These are phyloP conservation scores for Gorsachius magnificus DNA, from an alignment of 2,797 vertebrate genomes.

Conservation along the genomic window DNA sequence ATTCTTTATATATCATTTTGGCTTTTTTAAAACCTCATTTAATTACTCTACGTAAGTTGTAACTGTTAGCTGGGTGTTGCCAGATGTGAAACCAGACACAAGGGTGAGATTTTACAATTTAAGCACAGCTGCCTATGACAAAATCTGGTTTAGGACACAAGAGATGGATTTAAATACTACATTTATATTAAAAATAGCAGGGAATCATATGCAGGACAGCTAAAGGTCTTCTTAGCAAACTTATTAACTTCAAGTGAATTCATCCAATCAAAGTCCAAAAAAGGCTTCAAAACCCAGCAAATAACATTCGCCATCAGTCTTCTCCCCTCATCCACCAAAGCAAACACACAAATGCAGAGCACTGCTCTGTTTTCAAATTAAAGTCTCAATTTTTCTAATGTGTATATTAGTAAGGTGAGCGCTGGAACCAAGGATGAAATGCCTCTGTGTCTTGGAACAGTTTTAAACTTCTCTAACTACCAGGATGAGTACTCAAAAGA, in stretches of 20 bases:
- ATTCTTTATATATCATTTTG: conserved; percentile 45
- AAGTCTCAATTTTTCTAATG: neutral
- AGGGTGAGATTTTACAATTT: conserved; percentile 79
- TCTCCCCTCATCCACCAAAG: neutral
- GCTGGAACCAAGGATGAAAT: neutral
- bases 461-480: conserved; percentile 3
- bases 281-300: neutral
- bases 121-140: conserved; percentile 70
- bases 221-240: conserved; percentile 53
- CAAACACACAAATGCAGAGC: conserved; percentile 11
- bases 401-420: neutral
- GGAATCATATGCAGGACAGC: conserved; percentile 43
- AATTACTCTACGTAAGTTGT: conserved; percentile 72
- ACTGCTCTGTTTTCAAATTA: conserved; percentile 56
- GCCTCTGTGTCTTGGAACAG: neutral
- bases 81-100: conserved; percentile 81
- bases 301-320: neutral
- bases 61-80: conserved; percentile 76
- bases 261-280: conserved; percentile 15
- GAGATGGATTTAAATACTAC: conserved; percentile 68
- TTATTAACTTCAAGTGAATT: conserved; percentile 33
- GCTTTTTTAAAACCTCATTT: conserved; percentile 57
- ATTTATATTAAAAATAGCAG: conserved; percentile 69
- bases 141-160: conserved; percentile 70
- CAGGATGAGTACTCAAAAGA: conserved; percentile 14